Base-by-base conservation (phyloP, 2,797 vertebrate genomes). In the Nyctibius grandis region DNA sequence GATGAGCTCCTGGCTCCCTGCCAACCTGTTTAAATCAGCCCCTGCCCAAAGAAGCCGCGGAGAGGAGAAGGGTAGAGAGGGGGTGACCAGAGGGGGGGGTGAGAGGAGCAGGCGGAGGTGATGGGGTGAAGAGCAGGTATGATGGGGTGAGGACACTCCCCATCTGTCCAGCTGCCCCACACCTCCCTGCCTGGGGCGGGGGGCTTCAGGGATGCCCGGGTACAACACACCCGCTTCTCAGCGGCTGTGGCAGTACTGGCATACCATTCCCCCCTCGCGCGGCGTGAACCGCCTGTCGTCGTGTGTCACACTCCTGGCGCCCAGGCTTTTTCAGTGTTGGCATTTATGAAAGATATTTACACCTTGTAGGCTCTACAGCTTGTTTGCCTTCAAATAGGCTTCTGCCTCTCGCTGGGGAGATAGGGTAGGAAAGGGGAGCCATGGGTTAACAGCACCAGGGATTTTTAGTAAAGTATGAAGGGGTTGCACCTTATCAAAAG, bases 11-110 rank as follows among this genome's bases (percentile, higher is more conserved):
- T 98, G 98, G 98, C 97, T 97, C 92, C 88, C 88, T 89, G 98
- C 98, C 98, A 98, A 95, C 96, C 96, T 96, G 97, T 98, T 98
- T 98, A 97, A 97, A 98, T 98, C 97, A 96, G 97, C 96, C 97
- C 97, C 91, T 93, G 93, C 95, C 95, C 88, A 3, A 93, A 91
- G 94, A 95, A 98, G 96, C 94, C 7, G 29, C 88, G 95, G 89
- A 93, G 92, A 96, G 92, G 68, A 81, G 86, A 85, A 92, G 72
- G 83, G 88, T 42, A 31, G 64, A 13, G 44, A 17, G 19, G 36
- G 51, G 25, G 13, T 13, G 40, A 74, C 44, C 7, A 0, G 23
- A 40, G 17, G 0, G 5, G 5, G 36, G 57, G 42, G 23, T 1
- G 5, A 93, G 44, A 34, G 64, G 6, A 23, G 50, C 3, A 3